These are phyloP conservation scores for Scaptomyza montana DNA, from an alignment of 1,140 invertebrate genomes.

Conservation along the genomic window DNA sequence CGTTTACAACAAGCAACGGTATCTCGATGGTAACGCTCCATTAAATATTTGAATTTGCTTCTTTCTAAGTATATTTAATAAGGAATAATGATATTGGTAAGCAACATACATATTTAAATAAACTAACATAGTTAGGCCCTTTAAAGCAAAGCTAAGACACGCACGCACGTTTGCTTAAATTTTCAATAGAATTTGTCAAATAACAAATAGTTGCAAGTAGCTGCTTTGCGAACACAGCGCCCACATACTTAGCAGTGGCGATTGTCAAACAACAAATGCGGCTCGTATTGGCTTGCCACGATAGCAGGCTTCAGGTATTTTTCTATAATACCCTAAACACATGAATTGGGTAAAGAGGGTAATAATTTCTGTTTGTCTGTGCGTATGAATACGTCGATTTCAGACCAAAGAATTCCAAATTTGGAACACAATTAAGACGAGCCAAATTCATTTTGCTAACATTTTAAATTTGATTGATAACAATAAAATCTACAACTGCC, in stretches of 20 bases:
- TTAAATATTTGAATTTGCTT: not conserved
- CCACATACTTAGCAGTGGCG: constrained; percentile 32
- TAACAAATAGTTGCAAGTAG: constrained; percentile 28
- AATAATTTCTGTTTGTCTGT: no score
- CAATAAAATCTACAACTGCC: no score
- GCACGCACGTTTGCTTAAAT: not conserved
- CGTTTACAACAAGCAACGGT: not conserved
- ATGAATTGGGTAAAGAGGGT: no score
- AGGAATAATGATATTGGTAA: not conserved
- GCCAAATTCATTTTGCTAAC: no score
- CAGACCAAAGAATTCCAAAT: no score
- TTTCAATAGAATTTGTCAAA: constrained; percentile 7
- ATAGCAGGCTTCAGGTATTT: constrained; percentile 19
- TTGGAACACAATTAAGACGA: no score
- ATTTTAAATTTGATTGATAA: no score
- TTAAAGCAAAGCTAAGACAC: not conserved
- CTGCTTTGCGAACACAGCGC: not conserved
- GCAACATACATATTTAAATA: constrained; percentile 16
- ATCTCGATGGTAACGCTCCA: not conserved
- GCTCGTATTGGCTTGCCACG: no score
- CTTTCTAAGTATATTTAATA: not conserved
- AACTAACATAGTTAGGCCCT: constrained; percentile 38
- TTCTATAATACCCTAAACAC: not conserved
- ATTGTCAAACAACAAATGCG: not conserved
- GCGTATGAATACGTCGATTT: no score